These are phyloP conservation scores for Papilio helenus DNA, from an alignment of 1,140 invertebrate species.

Conservation along the genomic window DNA sequence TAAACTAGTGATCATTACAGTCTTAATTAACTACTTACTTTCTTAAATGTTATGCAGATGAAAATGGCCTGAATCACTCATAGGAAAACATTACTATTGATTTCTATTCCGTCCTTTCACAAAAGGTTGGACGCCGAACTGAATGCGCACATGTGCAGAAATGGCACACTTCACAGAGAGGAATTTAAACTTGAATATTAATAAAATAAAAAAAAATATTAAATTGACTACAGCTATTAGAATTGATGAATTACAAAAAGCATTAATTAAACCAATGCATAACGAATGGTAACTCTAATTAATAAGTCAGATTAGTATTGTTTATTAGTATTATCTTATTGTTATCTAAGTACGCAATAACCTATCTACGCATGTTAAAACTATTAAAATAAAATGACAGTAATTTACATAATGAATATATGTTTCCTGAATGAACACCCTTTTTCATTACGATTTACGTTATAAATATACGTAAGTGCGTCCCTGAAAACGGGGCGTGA, in stretches of 20 bases:
- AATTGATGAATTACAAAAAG: constrained; percentile 32
- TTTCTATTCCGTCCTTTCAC: constrained; percentile 66
- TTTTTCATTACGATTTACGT: constrained; percentile 59
- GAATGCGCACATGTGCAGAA: constrained; percentile 74
- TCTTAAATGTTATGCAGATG: constrained; percentile 39
- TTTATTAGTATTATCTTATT: neutral
- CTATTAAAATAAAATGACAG: constrained; percentile 44
- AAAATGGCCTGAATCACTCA: constrained; percentile 63
- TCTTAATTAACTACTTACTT: neutral
- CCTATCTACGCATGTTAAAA: constrained; percentile 35
- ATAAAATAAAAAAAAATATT: neutral
- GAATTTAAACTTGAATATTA: constrained; percentile 48
- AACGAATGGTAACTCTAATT: neutral
- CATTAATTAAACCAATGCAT: neutral
- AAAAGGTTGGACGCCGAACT: constrained; percentile 60
- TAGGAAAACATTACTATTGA: constrained; percentile 70
- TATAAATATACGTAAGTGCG: constrained; percentile 74
- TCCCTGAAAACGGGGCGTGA: constrained; percentile 78
- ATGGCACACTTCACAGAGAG: constrained; percentile 64
- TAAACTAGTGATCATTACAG: neutral
- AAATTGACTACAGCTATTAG: constrained; percentile 3
- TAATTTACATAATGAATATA: constrained; percentile 55
- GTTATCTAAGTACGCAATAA: constrained; percentile 14
- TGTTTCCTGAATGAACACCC: constrained; percentile 55
- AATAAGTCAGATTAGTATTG: neutral